phyloP scores from a whole-genome alignment of 2,888 invertebrate genomes.

The Zhengitettix transpicula region DNA sequence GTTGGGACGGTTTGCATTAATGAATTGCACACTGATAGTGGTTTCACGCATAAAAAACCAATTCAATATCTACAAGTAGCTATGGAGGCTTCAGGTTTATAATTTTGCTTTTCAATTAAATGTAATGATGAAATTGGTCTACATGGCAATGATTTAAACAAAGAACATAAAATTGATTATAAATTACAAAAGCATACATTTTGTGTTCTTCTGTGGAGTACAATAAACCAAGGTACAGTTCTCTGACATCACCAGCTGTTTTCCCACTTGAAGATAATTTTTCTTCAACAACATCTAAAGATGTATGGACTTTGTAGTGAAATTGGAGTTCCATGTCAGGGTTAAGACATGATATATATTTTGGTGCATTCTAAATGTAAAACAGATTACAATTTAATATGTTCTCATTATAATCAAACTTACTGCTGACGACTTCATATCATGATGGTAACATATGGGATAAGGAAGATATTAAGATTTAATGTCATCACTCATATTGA shows the following conservation, averaged over 20 bases:
- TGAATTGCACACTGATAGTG: too few relatives aligned
- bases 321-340: slow-evolving; percentile 72
- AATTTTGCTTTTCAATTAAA: too few relatives aligned
- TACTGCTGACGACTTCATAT: not conserved
- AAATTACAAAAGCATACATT: slow-evolving; percentile 43
- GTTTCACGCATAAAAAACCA: too few relatives aligned
- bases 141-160: too few relatives aligned
- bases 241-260: slow-evolving; percentile 59
- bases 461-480: too few relatives aligned
- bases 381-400: slow-evolving; percentile 4
- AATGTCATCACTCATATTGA: too few relatives aligned
- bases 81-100: too few relatives aligned
- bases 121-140: too few relatives aligned
- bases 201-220: slow-evolving; percentile 92
- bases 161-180: too few relatives aligned
- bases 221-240: slow-evolving; percentile 77
- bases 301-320: slow-evolving; percentile 86
- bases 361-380: slow-evolving; percentile 68
- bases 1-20: too few relatives aligned
- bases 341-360: slow-evolving; percentile 63
- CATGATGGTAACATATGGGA: not conserved
- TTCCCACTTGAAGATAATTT: slow-evolving; percentile 39
- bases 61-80: too few relatives aligned
- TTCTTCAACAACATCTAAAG: slow-evolving; percentile 80
- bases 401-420: too few relatives aligned